These are phyloP conservation scores for Pseudolycoriella hygida DNA, from an alignment of 2,888 invertebrate genomes.

Conservation along the genomic window DNA sequence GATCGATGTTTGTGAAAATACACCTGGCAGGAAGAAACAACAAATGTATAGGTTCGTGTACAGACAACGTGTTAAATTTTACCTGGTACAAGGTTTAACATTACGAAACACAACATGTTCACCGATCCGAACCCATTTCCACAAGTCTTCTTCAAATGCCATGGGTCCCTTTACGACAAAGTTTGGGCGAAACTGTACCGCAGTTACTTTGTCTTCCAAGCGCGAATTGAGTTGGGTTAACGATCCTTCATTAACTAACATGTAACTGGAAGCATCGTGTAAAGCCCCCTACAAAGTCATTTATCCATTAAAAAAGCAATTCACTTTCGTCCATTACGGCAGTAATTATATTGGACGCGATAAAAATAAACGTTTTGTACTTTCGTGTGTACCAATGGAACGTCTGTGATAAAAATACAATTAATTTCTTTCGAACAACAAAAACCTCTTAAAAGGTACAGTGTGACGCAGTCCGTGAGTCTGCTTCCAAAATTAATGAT, in stretches of 20 bases:
- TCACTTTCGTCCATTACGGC: too few relatives aligned
- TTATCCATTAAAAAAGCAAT: too few relatives aligned
- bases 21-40: conserved; percentile 31
- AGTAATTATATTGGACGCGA: too few relatives aligned
- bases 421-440: too few relatives aligned
- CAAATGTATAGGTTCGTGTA: neutral
- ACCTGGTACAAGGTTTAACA: conserved; percentile 39
- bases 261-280: conserved; percentile 44
- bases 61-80: neutral
- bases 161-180: conserved; percentile 40
- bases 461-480: too few relatives aligned
- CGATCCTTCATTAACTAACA: conserved; percentile 44
- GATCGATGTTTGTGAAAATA: conserved; percentile 50
- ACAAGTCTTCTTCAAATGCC: conserved; percentile 44
- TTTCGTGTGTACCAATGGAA: too few relatives aligned
- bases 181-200: conserved; percentile 45
- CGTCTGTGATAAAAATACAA: too few relatives aligned
- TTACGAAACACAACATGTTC: conserved; percentile 38
- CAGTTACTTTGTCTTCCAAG: conserved; percentile 31
- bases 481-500: too few relatives aligned
- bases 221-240: conserved; percentile 42
- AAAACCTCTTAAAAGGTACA: too few relatives aligned
- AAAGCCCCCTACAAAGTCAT: conserved; percentile 31
- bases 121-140: conserved; percentile 50
- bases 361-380: too few relatives aligned